phyloP scores from a whole-genome alignment of 1,140 invertebrate species.

The Eumeta japonica region DNA sequence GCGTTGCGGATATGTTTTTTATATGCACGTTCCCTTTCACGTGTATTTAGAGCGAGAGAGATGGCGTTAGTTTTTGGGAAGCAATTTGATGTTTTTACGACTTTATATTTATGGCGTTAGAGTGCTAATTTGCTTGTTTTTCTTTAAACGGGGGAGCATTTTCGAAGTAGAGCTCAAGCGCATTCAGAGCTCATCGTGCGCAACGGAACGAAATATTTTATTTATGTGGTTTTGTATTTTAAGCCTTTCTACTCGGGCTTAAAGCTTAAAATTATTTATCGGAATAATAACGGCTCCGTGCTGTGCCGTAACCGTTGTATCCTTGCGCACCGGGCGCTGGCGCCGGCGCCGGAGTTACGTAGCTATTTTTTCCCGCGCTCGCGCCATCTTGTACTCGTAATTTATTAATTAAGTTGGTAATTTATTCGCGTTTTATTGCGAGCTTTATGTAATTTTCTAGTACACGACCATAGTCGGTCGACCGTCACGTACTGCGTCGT shows the following conservation, averaged over 20 bases:
- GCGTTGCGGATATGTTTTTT: constrained; percentile 37
- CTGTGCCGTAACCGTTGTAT: constrained; percentile 17
- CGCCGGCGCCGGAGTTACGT: constrained; percentile 46
- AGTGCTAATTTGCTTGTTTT: constrained; percentile 37
- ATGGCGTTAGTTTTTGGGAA: constrained; percentile 12
- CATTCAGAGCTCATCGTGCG: constrained; percentile 27
- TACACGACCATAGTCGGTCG: constrained; percentile 32
- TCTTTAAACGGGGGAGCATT: constrained; percentile 28
- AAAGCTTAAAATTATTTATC: constrained; percentile 18
- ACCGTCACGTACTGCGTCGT: no score
- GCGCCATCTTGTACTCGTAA: constrained; percentile 33
- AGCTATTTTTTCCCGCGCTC: constrained; percentile 43
- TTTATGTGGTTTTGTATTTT: constrained; percentile 6
- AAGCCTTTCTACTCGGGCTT: constrained; percentile 12
- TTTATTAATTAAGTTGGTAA: constrained; percentile 48
- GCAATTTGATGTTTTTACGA: constrained; percentile 17
- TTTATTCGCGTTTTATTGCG: constrained; percentile 32
- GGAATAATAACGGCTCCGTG: constrained; percentile 11
- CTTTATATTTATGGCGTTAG: constrained; percentile 29
- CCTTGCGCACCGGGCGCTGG: constrained; percentile 42
- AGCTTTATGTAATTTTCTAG: constrained; percentile 30
- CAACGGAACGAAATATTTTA: constrained; percentile 23
- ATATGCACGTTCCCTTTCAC: constrained; percentile 19
- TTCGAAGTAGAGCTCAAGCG: constrained; percentile 45
- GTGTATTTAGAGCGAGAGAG: constrained; percentile 22